Evolutionary conservation across 2,113 vertebrate species (phyloP), one percentile per base, ranked within the genome.

Genomic region (Burhinus oedicnemus): DNA sequence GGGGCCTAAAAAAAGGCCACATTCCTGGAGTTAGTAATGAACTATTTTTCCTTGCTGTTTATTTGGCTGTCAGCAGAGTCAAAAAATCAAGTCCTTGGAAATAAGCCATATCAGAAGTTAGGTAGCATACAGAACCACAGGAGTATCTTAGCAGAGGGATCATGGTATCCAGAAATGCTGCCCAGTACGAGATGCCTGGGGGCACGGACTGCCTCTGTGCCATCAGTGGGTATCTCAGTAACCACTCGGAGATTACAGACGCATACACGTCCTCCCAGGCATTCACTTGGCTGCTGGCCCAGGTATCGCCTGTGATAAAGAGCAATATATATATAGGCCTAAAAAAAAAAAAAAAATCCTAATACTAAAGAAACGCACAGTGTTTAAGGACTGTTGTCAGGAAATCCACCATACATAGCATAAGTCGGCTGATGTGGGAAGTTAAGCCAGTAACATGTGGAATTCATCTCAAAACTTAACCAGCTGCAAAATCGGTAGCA

Each of bases 241-340:
- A 71, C 19, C 54, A 42, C 90, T 5, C 1, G 76, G 79, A 90
- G 78, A 44, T 40, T 30, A n/a, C 44, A 79, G 90, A 19, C 79
- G 79, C 42, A 55, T 22, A 42, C 40, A 13, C 38, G 61, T 64
- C 75, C 55, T 92, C 55, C 23, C 55, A 68, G 89, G 77, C 71
- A 57, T 26, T 51, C 49, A 26, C 34, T 15, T 96, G 89, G 94
- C 96, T 94, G 69, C 25, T 68, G 78, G 92, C 68, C 84, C 95
- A 85, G 70, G 49, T 85, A 72, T 23, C 12, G 66, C 66, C 62
- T 36, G 40, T 8, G 38, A 90, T 6, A 87, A 74, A 90, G 72
- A 61, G 25, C 72, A 83, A 66, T 23, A 60, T 3, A 4, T 47
- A 68, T 15, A 66, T 6, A 44, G 2, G 27, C 49, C 77, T 71